Conservation (phyloP, 1,140 invertebrate species). For the Mya arenaria region DNA sequence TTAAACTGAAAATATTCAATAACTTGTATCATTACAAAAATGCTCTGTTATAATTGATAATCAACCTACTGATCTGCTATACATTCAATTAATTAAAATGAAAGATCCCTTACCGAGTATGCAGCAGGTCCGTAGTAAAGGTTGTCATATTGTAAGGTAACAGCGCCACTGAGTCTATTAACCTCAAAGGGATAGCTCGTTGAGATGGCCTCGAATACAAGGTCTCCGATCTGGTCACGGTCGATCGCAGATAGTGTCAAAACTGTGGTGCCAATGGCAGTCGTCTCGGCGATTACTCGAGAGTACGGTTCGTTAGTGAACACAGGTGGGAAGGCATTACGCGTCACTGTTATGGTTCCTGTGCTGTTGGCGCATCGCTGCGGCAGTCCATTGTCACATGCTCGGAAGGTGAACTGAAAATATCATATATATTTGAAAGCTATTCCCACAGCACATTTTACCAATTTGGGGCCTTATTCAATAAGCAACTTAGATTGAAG, state of each 20-base stretch:
- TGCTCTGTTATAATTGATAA: too few species aligned
- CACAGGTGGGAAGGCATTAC: slow-evolving; percentile 58
- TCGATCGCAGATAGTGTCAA: slow-evolving; percentile 52
- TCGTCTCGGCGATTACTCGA: slow-evolving; percentile 32
- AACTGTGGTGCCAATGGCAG: slow-evolving; percentile 11
- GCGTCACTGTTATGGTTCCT: slow-evolving; percentile 41
- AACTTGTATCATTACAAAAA: too few species aligned
- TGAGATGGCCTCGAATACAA: slow-evolving; percentile 56
- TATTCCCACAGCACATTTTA: too few species aligned
- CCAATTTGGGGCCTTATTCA: too few species aligned
- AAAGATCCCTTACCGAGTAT: slow-evolving; percentile 30
- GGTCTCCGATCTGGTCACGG: slow-evolving; percentile 51
- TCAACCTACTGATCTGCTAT: too few species aligned
- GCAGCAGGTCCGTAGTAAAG: slow-evolving; percentile 35
- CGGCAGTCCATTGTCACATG: slow-evolving; percentile 63
- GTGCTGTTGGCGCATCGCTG: slow-evolving; percentile 54
- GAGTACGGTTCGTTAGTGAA: slow-evolving; percentile 59
- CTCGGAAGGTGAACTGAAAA: slow-evolving; percentile 57
- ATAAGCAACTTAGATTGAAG: too few species aligned
- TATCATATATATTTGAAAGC: too few species aligned
- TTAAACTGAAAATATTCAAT: too few species aligned
- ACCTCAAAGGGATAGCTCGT: slow-evolving; percentile 58
- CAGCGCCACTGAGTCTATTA: slow-evolving; percentile 50
- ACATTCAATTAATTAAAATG: too few species aligned
- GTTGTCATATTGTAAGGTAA: slow-evolving; percentile 51